Evolutionary conservation across 2,797 vertebrate species (phyloP), one percentile per base, ranked within the genome.

Genomic region (Oreochromis grahami): DNA sequence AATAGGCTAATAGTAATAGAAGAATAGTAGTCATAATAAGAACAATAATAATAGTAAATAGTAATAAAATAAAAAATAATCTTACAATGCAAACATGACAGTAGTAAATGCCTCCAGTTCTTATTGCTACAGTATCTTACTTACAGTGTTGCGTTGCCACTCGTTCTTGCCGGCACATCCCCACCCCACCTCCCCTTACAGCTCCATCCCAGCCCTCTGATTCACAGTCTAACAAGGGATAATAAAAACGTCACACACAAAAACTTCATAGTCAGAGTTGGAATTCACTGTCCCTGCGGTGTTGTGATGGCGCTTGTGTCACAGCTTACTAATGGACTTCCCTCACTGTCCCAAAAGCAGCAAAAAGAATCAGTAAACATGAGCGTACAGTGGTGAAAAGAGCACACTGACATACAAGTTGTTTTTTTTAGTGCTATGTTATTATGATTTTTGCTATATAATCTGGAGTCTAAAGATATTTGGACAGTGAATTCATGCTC

Each of bases 71-170:
- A 97, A 97, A 96, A 95, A 96, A 97, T 95, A 96, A 95, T 96
- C 95, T 95, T 96, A 96, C 94, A 96, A 96, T 96, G 97, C 96
- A 97, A 97, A 96, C 96, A 95, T 95, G 96, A 97, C 95, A 96
- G 95, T 96, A 94, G 95, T 95, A 96, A 96, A 96, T 95, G 96
- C 92, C 96, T 96, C 96, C 90, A 96, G 95, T 96, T 96, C 93
- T 95, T 98, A 98, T 97, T 97, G 97, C 97, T 98, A 97, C 97
- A 97, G 94, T 97, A 95, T 92, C 92, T 92, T 95, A 95, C 94
- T 95, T 96, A 95, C 89, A 96, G 94, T 95, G 95, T 94, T 95
- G 95, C 90, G 96, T 95, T 94, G 93, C 91, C 92, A 92, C 91
- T 92, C 85, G 82, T 89, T 93, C 77, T 87, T 84, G 87, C 87